phyloP scores from a whole-genome alignment of 2,888 invertebrate species.

The Eutolmus rufibarbis region DNA sequence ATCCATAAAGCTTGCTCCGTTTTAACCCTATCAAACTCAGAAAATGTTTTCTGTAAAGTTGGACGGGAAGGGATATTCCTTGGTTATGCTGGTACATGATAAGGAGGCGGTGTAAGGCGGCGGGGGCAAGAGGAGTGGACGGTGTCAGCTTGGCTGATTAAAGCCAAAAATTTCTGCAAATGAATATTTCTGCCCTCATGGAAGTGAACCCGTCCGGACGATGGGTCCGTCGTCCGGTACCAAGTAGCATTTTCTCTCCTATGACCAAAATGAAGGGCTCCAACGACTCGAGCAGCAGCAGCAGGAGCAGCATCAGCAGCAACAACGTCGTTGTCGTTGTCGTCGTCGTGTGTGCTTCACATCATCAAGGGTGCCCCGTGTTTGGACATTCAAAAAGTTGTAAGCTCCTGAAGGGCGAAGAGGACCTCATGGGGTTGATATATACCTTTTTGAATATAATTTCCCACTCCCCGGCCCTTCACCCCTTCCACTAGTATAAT shows the following conservation, averaged over 20 bases:
- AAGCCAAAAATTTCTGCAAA: constrained; percentile 46
- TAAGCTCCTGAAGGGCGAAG: not conserved
- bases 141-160: constrained; percentile 44
- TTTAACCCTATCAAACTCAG: constrained; percentile 44
- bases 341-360: not conserved
- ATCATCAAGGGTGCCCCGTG: constrained; percentile 36
- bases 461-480: not conserved
- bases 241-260: constrained; percentile 41
- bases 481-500: not conserved
- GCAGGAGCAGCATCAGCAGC: not conserved
- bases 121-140: no score
- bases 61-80: not conserved
- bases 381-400: constrained; percentile 41
- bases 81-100: constrained; percentile 8
- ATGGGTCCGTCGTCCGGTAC: not conserved
- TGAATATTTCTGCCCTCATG: constrained; percentile 41
- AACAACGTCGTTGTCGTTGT: no score
- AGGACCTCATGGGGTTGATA: not conserved
- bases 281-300: not conserved
- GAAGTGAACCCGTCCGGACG: not conserved
- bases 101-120: not conserved
- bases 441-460: constrained; percentile 5
- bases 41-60: constrained; percentile 3
- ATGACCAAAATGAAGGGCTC: not conserved
- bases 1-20: constrained; percentile 48